These are phyloP conservation scores for Nibea coibor DNA, from an alignment of 2,113 vertebrate genomes.

Conservation along the genomic window DNA sequence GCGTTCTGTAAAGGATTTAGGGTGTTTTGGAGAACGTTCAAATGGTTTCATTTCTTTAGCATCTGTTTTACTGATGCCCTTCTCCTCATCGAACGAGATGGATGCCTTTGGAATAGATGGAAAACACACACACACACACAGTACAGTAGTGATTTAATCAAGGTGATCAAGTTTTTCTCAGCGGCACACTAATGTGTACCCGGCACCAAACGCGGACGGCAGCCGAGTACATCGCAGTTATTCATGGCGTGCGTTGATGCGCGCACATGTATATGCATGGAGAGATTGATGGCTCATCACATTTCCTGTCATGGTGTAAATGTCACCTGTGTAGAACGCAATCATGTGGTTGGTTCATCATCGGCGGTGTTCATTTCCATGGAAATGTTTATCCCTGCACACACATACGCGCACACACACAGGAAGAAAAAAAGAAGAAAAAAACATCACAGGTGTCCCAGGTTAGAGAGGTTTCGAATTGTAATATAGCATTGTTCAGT, in stretches of 20 bases:
- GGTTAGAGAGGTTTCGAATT: background rate
- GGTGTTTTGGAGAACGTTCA: conserved; percentile 46
- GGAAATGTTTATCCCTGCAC: conserved; percentile 28
- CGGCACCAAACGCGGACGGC: conserved; percentile 40
- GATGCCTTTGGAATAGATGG: conserved; percentile 2
- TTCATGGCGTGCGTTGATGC: conserved; percentile 42
- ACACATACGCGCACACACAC: background rate
- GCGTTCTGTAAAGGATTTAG: conserved; percentile 33
- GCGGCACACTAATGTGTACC: conserved; percentile 42
- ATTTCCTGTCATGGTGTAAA: conserved; percentile 71
- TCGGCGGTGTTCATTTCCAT: conserved; percentile 55
- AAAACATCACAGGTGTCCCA: background rate
- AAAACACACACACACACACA: background rate
- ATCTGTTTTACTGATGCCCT: conserved; percentile 32
- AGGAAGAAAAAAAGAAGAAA: background rate
- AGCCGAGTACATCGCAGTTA: conserved; percentile 49
- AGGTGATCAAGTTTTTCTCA: conserved; percentile 57
- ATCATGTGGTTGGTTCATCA: conserved; percentile 61
- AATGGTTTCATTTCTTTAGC: conserved; percentile 48
- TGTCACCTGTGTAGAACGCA: conserved; percentile 69
- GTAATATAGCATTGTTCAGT: background rate
- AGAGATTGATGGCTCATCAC: conserved; percentile 72
- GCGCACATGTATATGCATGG: conserved; percentile 36
- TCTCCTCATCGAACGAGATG: conserved; percentile 36
- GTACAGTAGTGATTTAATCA: conserved; percentile 32